Evolutionary conservation across 2,113 vertebrate genomes (phyloP).

Genomic region (Dolichallabes microphthalmus): DNA sequence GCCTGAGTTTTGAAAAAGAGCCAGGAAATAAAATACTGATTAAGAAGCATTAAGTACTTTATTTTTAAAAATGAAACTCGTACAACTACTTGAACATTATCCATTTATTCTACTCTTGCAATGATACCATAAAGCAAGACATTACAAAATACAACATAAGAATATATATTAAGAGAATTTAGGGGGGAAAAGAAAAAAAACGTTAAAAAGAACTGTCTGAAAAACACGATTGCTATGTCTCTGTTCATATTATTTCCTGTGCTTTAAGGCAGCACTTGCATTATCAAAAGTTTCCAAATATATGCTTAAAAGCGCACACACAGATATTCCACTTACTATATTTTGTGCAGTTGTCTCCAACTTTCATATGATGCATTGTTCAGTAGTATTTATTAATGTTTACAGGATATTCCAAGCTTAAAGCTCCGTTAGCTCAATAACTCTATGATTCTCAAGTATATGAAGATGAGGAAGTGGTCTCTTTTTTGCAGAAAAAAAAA

Average conservation of each 20-base stretch:
- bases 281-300: not conserved
- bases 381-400: slow-evolving; percentile 24
- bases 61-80: not conserved
- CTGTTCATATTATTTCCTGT: slow-evolving; percentile 39
- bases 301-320: not conserved
- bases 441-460: slow-evolving; percentile 49
- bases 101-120: not conserved
- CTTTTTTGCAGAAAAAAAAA: slow-evolving; percentile 49
- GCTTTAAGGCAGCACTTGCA: slow-evolving; percentile 1
- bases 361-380: slow-evolving; percentile 42
- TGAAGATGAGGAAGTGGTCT: slow-evolving; percentile 74
- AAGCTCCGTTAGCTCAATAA: slow-evolving; percentile 44
- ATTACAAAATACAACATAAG: not conserved
- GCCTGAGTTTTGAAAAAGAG: not conserved
- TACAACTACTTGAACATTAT: not conserved
- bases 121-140: not conserved
- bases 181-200: not conserved
- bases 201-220: slow-evolving; percentile 1
- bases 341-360: slow-evolving; percentile 49
- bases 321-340: slow-evolving; percentile 44
- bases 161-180: not conserved
- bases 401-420: slow-evolving; percentile 32
- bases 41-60: not conserved
- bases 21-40: not conserved
- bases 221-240: not conserved